These are phyloP conservation scores for Cydia strobilella DNA, from an alignment of 1,140 invertebrate genomes.

Conservation along the genomic window DNA sequence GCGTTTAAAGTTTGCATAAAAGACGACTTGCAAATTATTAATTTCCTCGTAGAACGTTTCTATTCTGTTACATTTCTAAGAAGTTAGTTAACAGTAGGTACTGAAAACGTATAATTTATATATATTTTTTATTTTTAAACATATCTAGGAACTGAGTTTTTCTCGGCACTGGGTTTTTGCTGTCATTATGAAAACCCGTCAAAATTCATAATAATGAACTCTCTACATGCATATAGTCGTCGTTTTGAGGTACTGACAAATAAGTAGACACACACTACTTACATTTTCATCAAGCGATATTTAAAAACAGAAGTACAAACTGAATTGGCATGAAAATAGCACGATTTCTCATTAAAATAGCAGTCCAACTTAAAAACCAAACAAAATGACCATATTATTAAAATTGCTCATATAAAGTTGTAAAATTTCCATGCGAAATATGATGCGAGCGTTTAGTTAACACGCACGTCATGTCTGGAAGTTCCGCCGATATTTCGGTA, in stretches of 20 bases:
- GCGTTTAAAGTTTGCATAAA: constrained; percentile 70
- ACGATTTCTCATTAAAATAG: constrained; percentile 41
- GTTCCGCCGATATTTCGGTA: constrained; percentile 73
- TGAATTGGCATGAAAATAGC: neutral
- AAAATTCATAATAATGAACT: too few species aligned
- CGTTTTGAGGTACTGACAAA: too few species aligned
- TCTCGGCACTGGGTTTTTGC: too few species aligned
- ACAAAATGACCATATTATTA: constrained; percentile 8
- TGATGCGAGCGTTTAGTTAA: constrained; percentile 73
- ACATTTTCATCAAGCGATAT: constrained; percentile 37
- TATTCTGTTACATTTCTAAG: constrained; percentile 44
- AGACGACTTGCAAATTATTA: constrained; percentile 67
- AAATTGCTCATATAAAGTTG: constrained; percentile 44
- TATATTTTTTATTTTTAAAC: too few species aligned
- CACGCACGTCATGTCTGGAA: constrained; percentile 75
- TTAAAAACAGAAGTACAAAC: constrained; percentile 55
- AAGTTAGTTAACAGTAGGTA: too few species aligned
- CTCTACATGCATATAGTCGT: too few species aligned
- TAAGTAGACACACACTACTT: neutral
- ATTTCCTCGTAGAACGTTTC: constrained; percentile 58
- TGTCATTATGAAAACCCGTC: too few species aligned
- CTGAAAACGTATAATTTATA: too few species aligned
- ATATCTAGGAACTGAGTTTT: too few species aligned
- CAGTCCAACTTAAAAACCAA: constrained; percentile 33
- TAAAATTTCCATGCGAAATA: constrained; percentile 66